These are phyloP conservation scores for Zaprionus ghesquierei DNA, from an alignment of 1,140 invertebrate species.

Conservation along the genomic window DNA sequence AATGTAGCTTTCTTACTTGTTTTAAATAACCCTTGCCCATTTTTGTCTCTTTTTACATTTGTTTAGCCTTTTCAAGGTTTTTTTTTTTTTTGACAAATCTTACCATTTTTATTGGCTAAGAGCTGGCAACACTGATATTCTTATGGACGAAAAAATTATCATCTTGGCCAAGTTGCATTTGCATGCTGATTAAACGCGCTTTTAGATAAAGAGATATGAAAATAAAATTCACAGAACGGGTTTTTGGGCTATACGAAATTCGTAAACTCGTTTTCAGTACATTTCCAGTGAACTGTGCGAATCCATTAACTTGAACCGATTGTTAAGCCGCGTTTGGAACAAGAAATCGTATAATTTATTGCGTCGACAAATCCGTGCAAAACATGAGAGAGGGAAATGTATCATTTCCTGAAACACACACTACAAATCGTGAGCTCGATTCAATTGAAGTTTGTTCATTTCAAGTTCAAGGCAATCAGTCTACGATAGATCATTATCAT, in stretches of 20 bases:
- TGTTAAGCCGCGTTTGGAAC: conserved; percentile 7
- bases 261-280: conserved; percentile 62
- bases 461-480: conserved; percentile 44
- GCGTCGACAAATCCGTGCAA: not conserved
- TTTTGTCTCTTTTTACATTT: too few species aligned
- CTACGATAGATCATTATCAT: not conserved
- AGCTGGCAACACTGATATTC: too few species aligned
- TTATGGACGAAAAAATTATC: conserved; percentile 42
- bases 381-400: conserved; percentile 17
- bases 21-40: too few species aligned
- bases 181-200: conserved; percentile 50
- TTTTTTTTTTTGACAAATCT: too few species aligned
- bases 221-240: conserved; percentile 44
- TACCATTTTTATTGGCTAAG: too few species aligned
- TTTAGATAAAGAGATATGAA: conserved; percentile 47
- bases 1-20: too few species aligned
- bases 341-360: conserved; percentile 17
- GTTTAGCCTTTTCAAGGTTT: too few species aligned
- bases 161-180: conserved; percentile 55
- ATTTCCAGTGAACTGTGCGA: conserved; percentile 41
- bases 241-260: conserved; percentile 50
- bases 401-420: conserved; percentile 33
- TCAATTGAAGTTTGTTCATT: conserved; percentile 2
- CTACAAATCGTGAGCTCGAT: conserved; percentile 2
- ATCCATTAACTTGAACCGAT: conserved; percentile 22